Evolutionary conservation across 2,113 vertebrate genomes (phyloP).

Genomic region (Ancistrus triradiatus): DNA sequence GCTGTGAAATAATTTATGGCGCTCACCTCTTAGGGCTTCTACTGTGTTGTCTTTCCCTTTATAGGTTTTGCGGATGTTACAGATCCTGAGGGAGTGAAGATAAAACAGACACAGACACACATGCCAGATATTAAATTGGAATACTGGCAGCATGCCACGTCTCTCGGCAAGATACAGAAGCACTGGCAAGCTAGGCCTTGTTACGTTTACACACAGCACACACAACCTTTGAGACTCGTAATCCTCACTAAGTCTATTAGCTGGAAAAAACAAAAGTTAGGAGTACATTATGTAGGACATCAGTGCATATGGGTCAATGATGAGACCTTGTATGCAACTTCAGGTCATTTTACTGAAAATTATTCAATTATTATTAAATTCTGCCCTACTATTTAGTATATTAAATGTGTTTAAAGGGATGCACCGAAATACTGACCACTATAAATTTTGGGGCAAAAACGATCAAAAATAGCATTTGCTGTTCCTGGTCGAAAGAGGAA

Average conservation of each 20-base stretch:
- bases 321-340: too few species aligned
- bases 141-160: slow-evolving; percentile 14
- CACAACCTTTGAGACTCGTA: not conserved
- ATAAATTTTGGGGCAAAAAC: too few species aligned
- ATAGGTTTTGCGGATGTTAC: slow-evolving; percentile 86
- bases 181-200: not conserved
- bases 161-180: not conserved
- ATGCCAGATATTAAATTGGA: slow-evolving; percentile 15
- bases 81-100: slow-evolving; percentile 75
- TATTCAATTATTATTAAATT: too few species aligned
- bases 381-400: too few species aligned
- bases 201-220: slow-evolving; percentile 1
- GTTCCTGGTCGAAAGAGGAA: too few species aligned
- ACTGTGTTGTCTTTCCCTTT: slow-evolving; percentile 80
- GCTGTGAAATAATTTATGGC: too few species aligned
- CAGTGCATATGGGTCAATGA: not conserved
- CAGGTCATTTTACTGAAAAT: too few species aligned
- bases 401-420: too few species aligned
- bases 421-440: too few species aligned
- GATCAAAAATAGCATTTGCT: too few species aligned
- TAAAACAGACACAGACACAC: not conserved
- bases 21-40: slow-evolving; percentile 85
- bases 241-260: not conserved
- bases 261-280: not conserved
- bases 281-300: not conserved